These are phyloP conservation scores for Exocentrus adspersus DNA, from an alignment of 2,888 invertebrate genomes.

Conservation along the genomic window DNA sequence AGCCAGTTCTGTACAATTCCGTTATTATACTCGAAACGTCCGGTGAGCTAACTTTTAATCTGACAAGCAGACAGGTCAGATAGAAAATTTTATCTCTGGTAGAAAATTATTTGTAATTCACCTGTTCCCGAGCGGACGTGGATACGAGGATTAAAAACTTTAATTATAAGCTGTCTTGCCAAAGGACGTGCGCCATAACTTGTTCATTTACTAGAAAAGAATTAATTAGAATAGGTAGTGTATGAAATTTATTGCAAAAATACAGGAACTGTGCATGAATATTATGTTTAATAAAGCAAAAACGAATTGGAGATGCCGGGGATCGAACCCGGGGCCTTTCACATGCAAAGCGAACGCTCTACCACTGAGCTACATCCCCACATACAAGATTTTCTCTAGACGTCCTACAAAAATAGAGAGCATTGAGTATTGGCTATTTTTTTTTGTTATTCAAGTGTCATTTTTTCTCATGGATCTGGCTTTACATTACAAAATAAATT, in stretches of 20 bases:
- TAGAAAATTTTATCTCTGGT: not conserved
- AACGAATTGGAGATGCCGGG: conserved; percentile 84
- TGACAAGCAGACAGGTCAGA: not conserved
- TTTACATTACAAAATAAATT: too few relatives aligned
- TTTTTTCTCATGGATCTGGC: too few relatives aligned
- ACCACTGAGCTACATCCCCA: conserved; percentile 97
- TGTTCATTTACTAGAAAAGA: too few relatives aligned
- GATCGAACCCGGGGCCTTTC: conserved; percentile 99
- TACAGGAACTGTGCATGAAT: too few relatives aligned
- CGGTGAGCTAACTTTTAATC: not conserved
- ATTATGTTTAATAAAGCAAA: not conserved
- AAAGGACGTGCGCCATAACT: not conserved
- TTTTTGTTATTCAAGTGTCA: too few relatives aligned
- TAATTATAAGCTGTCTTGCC: not conserved
- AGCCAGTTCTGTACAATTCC: not conserved
- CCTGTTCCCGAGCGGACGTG: not conserved
- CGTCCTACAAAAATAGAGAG: too few relatives aligned
- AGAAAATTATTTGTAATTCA: not conserved
- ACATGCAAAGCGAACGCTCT: conserved; percentile 99
- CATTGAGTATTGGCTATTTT: too few relatives aligned
- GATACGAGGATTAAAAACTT: not conserved
- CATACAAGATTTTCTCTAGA: not conserved
- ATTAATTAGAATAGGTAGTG: too few relatives aligned
- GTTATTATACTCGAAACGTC: not conserved
- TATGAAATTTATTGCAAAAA: too few relatives aligned